These are phyloP conservation scores for Progne subis DNA, from an alignment of 2,113 vertebrate genomes.

Conservation along the genomic window DNA sequence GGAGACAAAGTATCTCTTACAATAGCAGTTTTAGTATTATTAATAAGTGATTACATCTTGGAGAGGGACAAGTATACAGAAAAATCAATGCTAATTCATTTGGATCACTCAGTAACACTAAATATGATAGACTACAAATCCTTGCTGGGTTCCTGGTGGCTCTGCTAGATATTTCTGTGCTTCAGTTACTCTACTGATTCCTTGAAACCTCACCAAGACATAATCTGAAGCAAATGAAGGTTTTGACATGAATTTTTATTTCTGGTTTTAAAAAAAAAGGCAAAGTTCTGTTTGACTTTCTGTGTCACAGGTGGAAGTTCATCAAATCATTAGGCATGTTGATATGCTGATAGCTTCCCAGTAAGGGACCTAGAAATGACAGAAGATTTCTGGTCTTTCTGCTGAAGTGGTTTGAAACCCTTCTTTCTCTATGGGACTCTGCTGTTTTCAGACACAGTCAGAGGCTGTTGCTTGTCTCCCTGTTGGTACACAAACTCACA, in stretches of 20 bases:
- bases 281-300: neutral
- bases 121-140: neutral
- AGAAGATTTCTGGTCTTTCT: neutral
- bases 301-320: neutral
- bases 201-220: neutral
- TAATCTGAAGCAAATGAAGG: neutral
- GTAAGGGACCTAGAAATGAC: neutral
- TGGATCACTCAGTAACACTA: constrained; percentile 2
- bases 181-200: neutral
- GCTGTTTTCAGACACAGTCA: neutral
- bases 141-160: neutral
- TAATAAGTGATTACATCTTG: constrained; percentile 36
- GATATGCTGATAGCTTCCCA: neutral
- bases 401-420: neutral
- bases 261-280: neutral
- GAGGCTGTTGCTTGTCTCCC: neutral
- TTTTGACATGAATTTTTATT: neutral
- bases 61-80: neutral
- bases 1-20: neutral
- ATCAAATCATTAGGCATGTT: neutral
- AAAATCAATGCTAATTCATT: constrained; percentile 51
- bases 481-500: neutral
- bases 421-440: neutral
- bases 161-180: neutral
- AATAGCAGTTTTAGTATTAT: neutral